Evolutionary conservation across 2,888 invertebrate species (phyloP).

Genomic region (Atethmia centrago): DNA sequence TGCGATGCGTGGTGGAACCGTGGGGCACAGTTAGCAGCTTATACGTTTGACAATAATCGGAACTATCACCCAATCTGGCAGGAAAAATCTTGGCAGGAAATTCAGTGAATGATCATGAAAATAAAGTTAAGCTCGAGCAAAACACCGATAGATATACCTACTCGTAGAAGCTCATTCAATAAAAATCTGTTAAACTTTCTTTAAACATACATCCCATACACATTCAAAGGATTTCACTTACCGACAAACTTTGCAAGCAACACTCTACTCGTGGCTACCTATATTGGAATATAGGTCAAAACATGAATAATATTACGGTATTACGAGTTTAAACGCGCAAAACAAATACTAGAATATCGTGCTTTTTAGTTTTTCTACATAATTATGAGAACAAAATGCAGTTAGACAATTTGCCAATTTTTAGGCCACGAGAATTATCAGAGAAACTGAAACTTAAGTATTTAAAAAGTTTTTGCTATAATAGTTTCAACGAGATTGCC

Average conservation of each 20-base stretch:
- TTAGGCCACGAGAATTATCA: neutral
- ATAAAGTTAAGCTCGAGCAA: neutral
- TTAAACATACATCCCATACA: neutral
- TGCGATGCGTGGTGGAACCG: too few relatives aligned
- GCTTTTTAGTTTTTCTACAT: neutral
- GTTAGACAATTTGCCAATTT: neutral
- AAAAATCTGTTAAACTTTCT: neutral
- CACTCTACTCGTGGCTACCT: neutral
- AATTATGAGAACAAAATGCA: slow-evolving; percentile 14
- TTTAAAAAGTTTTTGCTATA: neutral
- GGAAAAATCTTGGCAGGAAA: too few relatives aligned
- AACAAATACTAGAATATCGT: slow-evolving; percentile 33
- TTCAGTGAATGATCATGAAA: neutral
- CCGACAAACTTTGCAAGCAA: neutral
- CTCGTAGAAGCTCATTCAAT: neutral
- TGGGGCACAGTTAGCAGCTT: too few relatives aligned
- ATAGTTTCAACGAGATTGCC: neutral
- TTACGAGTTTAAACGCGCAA: slow-evolving; percentile 15
- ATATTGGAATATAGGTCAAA: slow-evolving; percentile 20
- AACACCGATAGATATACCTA: too few relatives aligned
- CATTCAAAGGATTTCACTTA: slow-evolving; percentile 12
- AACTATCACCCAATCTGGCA: neutral
- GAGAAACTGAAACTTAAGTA: neutral
- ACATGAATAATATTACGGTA: slow-evolving; percentile 32
- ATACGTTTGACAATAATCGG: too few relatives aligned